Evolutionary conservation across 1,140 invertebrate genomes (phyloP), one percentile per base, ranked within the genome.

Genomic region (Cotesia chilonis): DNA sequence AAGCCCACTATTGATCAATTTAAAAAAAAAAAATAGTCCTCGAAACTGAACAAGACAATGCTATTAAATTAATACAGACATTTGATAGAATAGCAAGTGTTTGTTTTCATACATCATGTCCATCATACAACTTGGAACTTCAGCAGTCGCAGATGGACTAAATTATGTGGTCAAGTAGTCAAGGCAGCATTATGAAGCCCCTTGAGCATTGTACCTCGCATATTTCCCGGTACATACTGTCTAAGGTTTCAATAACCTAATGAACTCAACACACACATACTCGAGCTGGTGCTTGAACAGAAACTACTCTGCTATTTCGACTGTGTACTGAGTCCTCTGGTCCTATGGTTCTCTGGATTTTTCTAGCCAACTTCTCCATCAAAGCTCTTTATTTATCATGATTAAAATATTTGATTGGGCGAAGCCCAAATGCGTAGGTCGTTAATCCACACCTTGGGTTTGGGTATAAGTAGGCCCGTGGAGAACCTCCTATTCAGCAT

Each of bases 331-430:
- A 10, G 41, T 47, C 6, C 41, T 10, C 41, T 10, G 2, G 41
- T 9, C 28, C 28, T 28, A 0, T 28, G 2, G 41, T 9, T 3
- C 28, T 28, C 3, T 28, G 28, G 28, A 28, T 28, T 28, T 28
- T 28, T 28, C 28, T 28, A 28, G 28, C 28, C 28, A 28, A 28
- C 28, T 28, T 28, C 28, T 28, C 28, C 28, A 28, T 28, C 28
- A 28, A 28, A 28, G 28, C 28, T 28, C 28, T 28, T 28, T 28
- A 28, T 28, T 28, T 28, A 28, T 28, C 2, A 7, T 47, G 5
- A 86, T 85, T 85, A 86, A 86, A 86, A 86, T 86, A 86, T 85
- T 86, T 86, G 81, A 86, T 84, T 86, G 82, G 41, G 6, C 10
- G 10, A 9, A 41, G 1, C 79, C 77, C 75, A 82, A 79, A 75